Conservation (phyloP, 2,797 vertebrate genomes). For the Dendrocincla fuliginosa region DNA sequence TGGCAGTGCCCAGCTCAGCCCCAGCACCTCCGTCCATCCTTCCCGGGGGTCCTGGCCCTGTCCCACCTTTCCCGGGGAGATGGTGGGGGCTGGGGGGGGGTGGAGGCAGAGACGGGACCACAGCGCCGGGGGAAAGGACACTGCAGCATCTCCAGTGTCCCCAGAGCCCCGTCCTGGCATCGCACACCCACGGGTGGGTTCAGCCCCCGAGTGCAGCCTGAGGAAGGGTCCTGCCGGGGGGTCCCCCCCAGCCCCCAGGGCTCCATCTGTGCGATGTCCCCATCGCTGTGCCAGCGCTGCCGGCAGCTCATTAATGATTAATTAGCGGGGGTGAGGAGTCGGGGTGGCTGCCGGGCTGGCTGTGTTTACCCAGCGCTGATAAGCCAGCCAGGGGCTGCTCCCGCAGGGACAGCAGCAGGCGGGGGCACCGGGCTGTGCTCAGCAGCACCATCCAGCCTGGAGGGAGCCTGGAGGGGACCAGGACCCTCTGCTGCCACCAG, state of each 20-base stretch:
- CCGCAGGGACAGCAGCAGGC: fast-evolving
- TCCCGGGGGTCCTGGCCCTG: conserved; percentile 5
- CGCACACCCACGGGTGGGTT: fast-evolving
- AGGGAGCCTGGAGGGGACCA: fast-evolving
- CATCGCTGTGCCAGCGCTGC: neutral
- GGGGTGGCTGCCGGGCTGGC: neutral
- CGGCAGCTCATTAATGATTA: neutral
- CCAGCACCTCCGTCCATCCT: neutral
- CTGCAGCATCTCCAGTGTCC: neutral
- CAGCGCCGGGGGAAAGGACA: neutral
- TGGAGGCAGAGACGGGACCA: conserved; percentile 55
- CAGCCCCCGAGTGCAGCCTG: neutral
- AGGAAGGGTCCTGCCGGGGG: neutral
- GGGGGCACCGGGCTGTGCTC: neutral
- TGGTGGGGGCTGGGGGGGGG: neutral
- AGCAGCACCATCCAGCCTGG: neutral
- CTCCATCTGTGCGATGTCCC: neutral
- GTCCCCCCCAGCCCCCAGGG: too few relatives aligned
- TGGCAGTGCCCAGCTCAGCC: neutral
- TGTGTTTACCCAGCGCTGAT: conserved; percentile 14
- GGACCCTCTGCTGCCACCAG: neutral
- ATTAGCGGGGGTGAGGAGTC: neutral
- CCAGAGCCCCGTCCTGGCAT: neutral
- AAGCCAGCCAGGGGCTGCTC: neutral
- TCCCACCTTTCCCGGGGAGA: conserved; percentile 46